Conservation (phyloP, 2,888 invertebrate species). For the Nesidiocoris tenuis region DNA sequence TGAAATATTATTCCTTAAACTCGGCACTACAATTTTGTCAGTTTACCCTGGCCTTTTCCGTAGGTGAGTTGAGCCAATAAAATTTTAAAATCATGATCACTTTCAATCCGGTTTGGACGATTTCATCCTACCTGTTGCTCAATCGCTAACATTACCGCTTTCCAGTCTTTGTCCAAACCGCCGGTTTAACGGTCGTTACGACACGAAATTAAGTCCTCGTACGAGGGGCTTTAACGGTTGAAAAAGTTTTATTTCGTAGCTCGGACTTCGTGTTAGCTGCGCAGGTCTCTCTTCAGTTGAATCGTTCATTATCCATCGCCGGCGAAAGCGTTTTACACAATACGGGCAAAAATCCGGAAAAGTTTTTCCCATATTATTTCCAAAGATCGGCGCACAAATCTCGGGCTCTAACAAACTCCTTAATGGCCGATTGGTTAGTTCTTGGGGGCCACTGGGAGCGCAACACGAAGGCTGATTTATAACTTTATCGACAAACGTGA, state of each 20-base stretch:
- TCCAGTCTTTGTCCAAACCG: too few species aligned
- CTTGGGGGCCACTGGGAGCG: background rate
- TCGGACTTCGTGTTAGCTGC: background rate
- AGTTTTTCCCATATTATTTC: background rate
- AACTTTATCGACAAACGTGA: constrained; percentile 42
- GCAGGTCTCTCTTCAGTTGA: background rate
- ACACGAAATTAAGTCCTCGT: background rate
- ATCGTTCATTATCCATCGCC: background rate
- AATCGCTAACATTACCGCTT: too few species aligned
- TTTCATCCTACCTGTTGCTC: too few species aligned
- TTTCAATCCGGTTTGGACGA: too few species aligned
- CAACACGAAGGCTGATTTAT: constrained; percentile 20
- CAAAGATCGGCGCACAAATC: background rate
- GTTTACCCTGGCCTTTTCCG: too few species aligned
- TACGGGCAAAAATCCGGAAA: background rate
- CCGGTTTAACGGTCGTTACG: background rate
- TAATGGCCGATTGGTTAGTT: too few species aligned
- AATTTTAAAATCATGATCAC: too few species aligned
- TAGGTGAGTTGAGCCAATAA: too few species aligned
- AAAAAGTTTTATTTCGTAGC: background rate
- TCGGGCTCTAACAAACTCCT: background rate
- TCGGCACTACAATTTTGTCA: too few species aligned
- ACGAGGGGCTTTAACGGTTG: background rate
- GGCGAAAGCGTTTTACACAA: background rate
- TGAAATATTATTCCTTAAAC: too few species aligned